Evolutionary conservation across 2,888 invertebrate genomes (phyloP), one percentile per base, ranked within the genome.

Genomic region (Sesia bembeciformis): DNA sequence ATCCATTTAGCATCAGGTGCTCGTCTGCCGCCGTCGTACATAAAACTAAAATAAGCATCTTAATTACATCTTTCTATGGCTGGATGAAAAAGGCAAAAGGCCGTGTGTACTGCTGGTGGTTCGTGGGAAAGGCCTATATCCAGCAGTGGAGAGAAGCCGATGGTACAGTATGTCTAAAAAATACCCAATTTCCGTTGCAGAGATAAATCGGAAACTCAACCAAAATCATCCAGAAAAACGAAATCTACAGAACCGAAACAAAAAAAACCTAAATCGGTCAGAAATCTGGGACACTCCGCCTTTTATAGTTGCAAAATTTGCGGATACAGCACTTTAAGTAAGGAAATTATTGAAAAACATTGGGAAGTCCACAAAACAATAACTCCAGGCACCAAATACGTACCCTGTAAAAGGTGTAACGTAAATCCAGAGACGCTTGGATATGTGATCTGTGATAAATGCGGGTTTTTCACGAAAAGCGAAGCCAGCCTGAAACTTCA

Each of bases 391-490:
- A 46, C 46, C n/a, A 46, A 46, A 46, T 46, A 46, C n/a, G 46
- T 6, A 46, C 8, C 46, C 0, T 46, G 46, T 23, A 46, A 8
- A 23, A 46, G 23, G 8, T 46, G 46, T 23, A 8, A 23, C 7
- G 4, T 46, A 23, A 5, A 39, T n/a, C 41, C 53, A 3, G 39
- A 51, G 4, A 38, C 7, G 23, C 23, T 46, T n/a, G 46, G 46
- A 8, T 46, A 46, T 8, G 46, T 46, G 4, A 23, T 46, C 8
- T 46, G 46, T 46, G 46, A 46, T 46, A 46, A 8, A n/a, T 65
- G 65, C 42, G 61, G 56, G 52, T 65, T 53, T 41, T 56, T 52
- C 6, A 51, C 62, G 0, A 62, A 56, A 53, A 57, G 41, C 3
- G 57, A 42, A 1, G 51, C 52, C 0, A 60, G 54, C 23, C 39